Evolutionary conservation across 2,888 invertebrate genomes (phyloP), one percentile per base, ranked within the genome.

Genomic region (Ochlodes sylvanus): DNA sequence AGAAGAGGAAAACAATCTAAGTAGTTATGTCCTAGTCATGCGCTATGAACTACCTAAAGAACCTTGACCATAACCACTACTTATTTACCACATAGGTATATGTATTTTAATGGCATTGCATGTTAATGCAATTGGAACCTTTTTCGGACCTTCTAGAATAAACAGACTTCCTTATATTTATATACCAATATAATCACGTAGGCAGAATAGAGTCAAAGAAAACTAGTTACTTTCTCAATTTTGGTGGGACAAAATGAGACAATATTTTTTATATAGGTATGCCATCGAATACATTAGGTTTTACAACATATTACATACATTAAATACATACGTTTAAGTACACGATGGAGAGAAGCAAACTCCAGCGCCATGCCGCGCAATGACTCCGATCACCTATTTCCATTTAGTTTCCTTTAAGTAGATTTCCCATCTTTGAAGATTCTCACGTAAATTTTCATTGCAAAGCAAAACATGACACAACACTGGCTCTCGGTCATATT

Each of bases 361-460:
- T 82, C 90, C 88, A 92, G 72, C 89, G 92, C 92, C 92, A 92
- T 75, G 84, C 79, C 69, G 86, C 76, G 73, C 82, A 77, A 67
- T 81, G 81, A 69, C 77, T 74, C 76, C 80, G 79, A 68, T 77
- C 79, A 72, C 86, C 83, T 82, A 83, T 75, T 79, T 92, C 92
- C 92, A 92, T 92, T 82, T 87, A 89, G 73, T 77, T 77, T 68
- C 68, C 60, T 71, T 70, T 65, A 65, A 67, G 42, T 15, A 44
- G 2, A 54, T 42, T 66, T 42, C 32, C 66, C 66, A 66, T 67
- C 57, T 38, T 58, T n/a, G 55, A 21, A 3, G 61, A n/a, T 38
- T 21, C 54, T 56, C 41, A 34, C 60, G 2, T 27, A 54, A 14
- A 27, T 19, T 66, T 54, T 9, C 32, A 42, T 50, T 32, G 32